Evolutionary conservation across 2,797 vertebrate genomes (phyloP).

Genomic region (Galagoides demidoff): DNA sequence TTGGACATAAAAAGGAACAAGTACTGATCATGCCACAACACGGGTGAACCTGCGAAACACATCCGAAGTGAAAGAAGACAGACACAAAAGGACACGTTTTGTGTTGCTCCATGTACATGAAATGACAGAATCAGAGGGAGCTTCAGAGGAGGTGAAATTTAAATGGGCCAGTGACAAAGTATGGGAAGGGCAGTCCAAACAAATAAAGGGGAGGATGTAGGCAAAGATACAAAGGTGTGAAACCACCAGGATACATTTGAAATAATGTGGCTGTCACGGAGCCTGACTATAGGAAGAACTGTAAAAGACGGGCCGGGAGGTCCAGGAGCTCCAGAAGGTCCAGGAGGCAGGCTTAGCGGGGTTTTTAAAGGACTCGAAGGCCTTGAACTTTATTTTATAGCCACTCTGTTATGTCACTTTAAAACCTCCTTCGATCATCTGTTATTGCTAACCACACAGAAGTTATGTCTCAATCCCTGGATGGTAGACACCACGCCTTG

Average conservation of each 20-base stretch:
- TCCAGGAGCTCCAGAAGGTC: background rate
- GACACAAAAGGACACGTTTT: background rate
- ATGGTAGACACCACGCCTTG: background rate
- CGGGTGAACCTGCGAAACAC: background rate
- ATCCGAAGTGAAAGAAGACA: background rate
- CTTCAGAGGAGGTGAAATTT: background rate
- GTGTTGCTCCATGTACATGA: background rate
- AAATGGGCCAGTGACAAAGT: background rate
- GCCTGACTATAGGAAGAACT: background rate
- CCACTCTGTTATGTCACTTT: background rate
- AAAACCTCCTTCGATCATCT: background rate
- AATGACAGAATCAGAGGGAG: background rate
- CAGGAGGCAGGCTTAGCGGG: background rate
- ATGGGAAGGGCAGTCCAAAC: background rate
- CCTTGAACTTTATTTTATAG: background rate
- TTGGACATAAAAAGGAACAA: background rate
- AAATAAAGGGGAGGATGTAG: background rate
- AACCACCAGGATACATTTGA: background rate
- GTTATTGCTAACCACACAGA: background rate
- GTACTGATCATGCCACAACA: background rate
- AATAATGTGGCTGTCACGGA: background rate
- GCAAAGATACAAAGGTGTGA: background rate
- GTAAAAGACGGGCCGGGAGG: background rate
- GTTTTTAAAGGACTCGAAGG: constrained; percentile 4
- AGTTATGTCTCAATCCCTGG: background rate